phyloP scores from a whole-genome alignment of 2,888 invertebrate species.

The Hedya salicella region DNA sequence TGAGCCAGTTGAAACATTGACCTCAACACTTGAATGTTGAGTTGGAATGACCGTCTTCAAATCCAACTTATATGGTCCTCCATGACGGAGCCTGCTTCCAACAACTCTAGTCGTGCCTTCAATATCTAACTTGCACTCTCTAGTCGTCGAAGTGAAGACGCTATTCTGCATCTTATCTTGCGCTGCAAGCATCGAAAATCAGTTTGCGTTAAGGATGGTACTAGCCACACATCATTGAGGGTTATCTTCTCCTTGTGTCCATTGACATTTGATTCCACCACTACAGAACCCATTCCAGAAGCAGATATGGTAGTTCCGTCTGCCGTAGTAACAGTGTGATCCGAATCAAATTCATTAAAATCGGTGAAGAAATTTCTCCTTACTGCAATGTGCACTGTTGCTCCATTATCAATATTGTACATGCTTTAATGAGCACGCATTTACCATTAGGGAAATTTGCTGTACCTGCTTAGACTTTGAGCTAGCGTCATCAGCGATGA shows the following conservation, averaged over 20 bases:
- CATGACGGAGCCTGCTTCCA: neutral
- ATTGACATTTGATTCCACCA: neutral
- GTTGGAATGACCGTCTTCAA: neutral
- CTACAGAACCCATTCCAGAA: constrained; percentile 1
- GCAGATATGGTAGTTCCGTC: constrained; percentile 1
- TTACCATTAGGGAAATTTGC: too few species aligned
- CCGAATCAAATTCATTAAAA: neutral
- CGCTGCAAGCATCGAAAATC: neutral
- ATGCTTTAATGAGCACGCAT: too few species aligned
- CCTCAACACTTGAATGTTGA: neutral
- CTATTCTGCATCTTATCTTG: constrained; percentile 1
- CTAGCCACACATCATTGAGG: neutral
- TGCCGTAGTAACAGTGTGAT: neutral
- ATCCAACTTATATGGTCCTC: neutral
- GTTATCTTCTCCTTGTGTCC: neutral
- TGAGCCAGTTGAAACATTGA: too few species aligned
- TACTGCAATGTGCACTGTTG: too few species aligned
- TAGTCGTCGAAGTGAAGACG: neutral
- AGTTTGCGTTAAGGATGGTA: neutral
- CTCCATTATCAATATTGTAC: too few species aligned
- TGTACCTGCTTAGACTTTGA: too few species aligned
- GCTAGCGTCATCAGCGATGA: too few species aligned
- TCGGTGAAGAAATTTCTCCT: neutral
- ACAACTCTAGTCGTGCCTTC: neutral
- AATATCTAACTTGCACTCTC: neutral